Evolutionary conservation across 2,888 invertebrate species (phyloP), one percentile per base, ranked within the genome.

Genomic region (Patella caerulea): DNA sequence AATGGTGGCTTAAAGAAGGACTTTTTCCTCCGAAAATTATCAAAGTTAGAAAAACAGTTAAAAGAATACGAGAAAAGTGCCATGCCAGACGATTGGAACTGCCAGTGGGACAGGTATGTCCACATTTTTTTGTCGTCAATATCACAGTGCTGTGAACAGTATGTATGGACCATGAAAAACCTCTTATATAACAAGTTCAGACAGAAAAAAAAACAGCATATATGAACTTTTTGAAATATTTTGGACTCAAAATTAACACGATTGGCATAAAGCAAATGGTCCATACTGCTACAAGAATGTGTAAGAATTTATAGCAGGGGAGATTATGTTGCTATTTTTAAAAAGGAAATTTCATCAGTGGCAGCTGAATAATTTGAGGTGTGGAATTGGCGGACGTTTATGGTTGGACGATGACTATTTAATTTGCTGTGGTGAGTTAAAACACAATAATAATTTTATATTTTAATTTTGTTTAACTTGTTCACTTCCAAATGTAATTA

Each of bases 51-150:
- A 86, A 92, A 93, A 65, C 94, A 94, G 87, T 91, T 95, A 83
- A 92, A 92, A 83, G 93, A 94, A 84, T 93, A 94, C 86, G 95
- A 95, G 91, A 93, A 93, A 89, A 94, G 94, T 81, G 94, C 94
- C 17, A 94, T 94, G 65, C 95, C 95, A 53, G 92, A 93, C 70
- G 94, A 94, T 87, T 95, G 95, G 95, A 93, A 93, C 86, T 94
- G 95, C 90, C 93, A 94, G 89, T 95, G 95, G 95, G 94, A 95
- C 94, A 95, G 95, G 95, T 95, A 95, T 92, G 78, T 71, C 56
- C 79, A 82, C 80, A 71, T 74, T 75, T 71, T 78, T 71, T 29
- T 72, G 73, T 45, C 29, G 29, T 29, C 71, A 45, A 34, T 52
- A 19, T 59, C 65, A 55, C 59, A 77, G 71, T 55, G 72, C 52